These are phyloP conservation scores for Haemorhous mexicanus DNA, from an alignment of 2,113 vertebrate species.

Conservation along the genomic window DNA sequence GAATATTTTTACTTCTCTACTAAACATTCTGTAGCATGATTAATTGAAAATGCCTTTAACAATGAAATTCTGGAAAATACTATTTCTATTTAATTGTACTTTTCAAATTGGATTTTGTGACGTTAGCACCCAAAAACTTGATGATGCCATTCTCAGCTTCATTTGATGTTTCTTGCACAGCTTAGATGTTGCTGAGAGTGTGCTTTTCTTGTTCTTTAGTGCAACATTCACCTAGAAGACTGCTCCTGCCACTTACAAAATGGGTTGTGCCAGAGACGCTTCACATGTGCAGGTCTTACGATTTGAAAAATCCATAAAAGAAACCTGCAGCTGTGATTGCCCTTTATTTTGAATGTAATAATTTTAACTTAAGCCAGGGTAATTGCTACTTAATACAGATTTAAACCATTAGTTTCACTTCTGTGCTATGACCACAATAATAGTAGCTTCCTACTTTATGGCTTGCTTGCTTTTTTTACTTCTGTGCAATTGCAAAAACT, in stretches of 20 bases:
- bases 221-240: not conserved
- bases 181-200: not conserved
- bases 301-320: not conserved
- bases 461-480: not conserved
- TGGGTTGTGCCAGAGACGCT: not conserved
- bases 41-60: not conserved
- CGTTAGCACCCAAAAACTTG: not conserved
- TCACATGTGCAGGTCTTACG: not conserved
- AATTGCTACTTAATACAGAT: constrained; percentile 18
- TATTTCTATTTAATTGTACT: not conserved
- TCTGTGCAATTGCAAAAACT: not conserved
- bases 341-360: not conserved
- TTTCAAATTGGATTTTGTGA: not conserved
- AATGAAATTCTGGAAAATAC: not conserved
- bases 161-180: not conserved
- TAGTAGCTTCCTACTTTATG: not conserved
- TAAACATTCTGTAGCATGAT: not conserved
- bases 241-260: not conserved
- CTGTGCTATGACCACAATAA: not conserved
- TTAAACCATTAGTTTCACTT: not conserved
- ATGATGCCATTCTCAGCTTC: not conserved
- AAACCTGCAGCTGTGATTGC: not conserved
- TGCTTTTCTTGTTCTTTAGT: not conserved
- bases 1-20: not conserved
- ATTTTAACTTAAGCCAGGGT: not conserved